Evolutionary conservation across 1,140 invertebrate genomes (phyloP).

Genomic region (Arion vulgaris): DNA sequence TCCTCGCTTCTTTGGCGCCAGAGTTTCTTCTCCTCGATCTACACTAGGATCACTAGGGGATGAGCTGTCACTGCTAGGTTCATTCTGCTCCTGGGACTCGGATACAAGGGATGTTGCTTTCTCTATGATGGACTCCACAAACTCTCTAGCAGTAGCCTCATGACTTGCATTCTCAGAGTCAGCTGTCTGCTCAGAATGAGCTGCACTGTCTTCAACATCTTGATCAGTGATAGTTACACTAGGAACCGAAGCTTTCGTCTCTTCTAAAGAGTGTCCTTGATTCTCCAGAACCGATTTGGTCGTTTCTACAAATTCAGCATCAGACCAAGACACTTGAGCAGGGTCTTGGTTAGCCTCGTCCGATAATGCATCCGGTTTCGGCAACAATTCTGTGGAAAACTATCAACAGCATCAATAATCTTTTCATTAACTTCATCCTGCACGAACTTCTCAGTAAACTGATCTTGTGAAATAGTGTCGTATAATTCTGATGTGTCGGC

Average conservation of each 20-base stretch:
- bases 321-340: neutral
- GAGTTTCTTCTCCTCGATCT: constrained; percentile 42
- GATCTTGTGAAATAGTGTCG: too few species aligned
- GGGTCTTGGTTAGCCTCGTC: neutral
- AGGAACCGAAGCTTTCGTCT: neutral
- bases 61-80: constrained; percentile 11
- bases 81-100: neutral
- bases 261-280: constrained; percentile 30
- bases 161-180: neutral
- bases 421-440: too few species aligned
- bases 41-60: neutral
- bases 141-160: constrained; percentile 13
- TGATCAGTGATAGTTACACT: neutral
- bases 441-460: neutral
- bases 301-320: constrained; percentile 9
- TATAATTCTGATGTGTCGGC: too few species aligned
- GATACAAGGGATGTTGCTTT: constrained; percentile 28
- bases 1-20: constrained; percentile 18
- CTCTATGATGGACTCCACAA: constrained; percentile 32
- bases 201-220: neutral
- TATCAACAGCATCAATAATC: too few species aligned
- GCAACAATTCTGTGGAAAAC: too few species aligned
- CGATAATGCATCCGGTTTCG: too few species aligned
- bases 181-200: neutral
- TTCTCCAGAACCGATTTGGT: constrained; percentile 18